Conservation (phyloP, 1,140 invertebrate species). For the Berghia stephanieae region DNA sequence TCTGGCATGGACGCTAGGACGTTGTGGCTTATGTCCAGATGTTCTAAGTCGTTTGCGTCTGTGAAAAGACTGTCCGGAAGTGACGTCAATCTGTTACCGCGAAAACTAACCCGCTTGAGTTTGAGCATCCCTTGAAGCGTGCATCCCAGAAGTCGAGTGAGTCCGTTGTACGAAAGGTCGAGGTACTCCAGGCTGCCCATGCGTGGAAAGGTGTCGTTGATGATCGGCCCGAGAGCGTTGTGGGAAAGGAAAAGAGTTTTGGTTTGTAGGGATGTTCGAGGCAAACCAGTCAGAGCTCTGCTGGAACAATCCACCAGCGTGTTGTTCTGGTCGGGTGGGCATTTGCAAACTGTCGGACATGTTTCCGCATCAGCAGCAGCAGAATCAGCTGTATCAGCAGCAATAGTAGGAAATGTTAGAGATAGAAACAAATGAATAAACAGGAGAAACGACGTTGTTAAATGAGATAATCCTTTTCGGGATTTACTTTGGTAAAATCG, state of each 20-base stretch:
- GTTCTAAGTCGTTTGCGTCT: conserved; percentile 37
- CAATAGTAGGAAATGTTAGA: too few relatives aligned
- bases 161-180: conserved; percentile 48
- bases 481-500: too few relatives aligned
- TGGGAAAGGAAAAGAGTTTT: conserved; percentile 37
- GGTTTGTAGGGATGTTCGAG: conserved; percentile 23
- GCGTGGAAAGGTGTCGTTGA: conserved; percentile 39
- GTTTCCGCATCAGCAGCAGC: background rate
- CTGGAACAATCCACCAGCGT: conserved; percentile 27
- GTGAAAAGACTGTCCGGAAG: conserved; percentile 46
- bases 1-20: conserved; percentile 44
- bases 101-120: conserved; percentile 45
- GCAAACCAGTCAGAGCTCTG: background rate
- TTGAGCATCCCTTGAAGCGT: conserved; percentile 43
- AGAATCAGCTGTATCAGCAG: too few relatives aligned
- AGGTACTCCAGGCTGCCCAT: conserved; percentile 46
- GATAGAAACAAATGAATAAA: too few relatives aligned
- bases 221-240: conserved; percentile 44
- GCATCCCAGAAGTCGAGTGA: conserved; percentile 39
- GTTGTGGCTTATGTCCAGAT: conserved; percentile 51
- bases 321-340: background rate
- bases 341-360: conserved; percentile 26
- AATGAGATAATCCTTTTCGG: too few relatives aligned
- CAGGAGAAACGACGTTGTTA: background rate
- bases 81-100: conserved; percentile 42